Evolutionary conservation across 2,888 invertebrate species (phyloP).

Genomic region (Drosophila leonis): DNA sequence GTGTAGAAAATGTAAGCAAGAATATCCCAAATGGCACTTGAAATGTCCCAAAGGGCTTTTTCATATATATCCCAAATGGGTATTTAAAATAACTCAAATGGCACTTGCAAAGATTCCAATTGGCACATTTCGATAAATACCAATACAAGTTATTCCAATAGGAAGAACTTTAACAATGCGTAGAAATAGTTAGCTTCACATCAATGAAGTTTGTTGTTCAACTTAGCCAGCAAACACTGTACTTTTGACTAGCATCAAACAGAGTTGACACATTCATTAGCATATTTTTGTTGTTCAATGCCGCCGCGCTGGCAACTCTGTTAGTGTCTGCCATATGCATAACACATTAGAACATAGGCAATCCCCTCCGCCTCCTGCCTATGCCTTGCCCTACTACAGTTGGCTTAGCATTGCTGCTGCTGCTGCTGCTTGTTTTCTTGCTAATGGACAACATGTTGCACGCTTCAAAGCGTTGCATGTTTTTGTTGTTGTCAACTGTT

Average conservation of each 20-base stretch:
- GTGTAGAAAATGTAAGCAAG: no score
- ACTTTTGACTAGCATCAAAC: not conserved
- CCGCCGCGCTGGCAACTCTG: constrained; percentile 23
- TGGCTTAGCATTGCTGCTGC: not conserved
- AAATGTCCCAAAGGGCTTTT: not conserved
- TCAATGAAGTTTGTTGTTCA: not conserved
- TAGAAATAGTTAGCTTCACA: no score
- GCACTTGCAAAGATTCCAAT: not conserved
- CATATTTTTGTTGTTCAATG: constrained; percentile 14
- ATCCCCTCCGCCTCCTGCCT: no score
- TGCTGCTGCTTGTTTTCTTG: constrained; percentile 22
- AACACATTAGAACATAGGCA: constrained; percentile 22
- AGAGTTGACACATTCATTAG: constrained; percentile 12
- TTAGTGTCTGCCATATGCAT: constrained; percentile 24
- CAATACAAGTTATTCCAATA: not conserved
- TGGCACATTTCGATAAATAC: not conserved
- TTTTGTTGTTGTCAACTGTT: constrained; percentile 52
- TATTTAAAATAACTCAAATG: not conserved
- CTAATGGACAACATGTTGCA: constrained; percentile 63
- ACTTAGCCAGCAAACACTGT: not conserved
- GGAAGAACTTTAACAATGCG: not conserved
- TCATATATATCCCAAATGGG: not conserved
- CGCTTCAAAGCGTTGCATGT: constrained; percentile 61
- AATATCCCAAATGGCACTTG: not conserved
- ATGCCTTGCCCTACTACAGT: not conserved